Percentiles rank a stretch among this genome's conserved stretches.
Conservation (phyloP, 2,888 invertebrate species). For the Diachrysia chrysitis region DNA sequence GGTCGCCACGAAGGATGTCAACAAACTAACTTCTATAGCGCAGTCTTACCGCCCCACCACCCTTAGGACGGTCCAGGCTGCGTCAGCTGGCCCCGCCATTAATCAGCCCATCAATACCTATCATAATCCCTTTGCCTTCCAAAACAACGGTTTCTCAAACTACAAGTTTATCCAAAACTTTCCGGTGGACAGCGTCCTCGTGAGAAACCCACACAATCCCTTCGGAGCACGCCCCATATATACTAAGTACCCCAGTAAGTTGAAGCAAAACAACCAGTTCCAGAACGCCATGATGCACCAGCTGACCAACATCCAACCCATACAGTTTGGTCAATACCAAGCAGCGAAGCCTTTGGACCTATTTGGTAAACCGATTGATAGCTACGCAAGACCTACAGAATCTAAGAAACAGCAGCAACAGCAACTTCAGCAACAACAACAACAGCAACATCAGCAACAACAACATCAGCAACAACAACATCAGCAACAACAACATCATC, state of each 20-base stretch:
- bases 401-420: slow-evolving; percentile 63
- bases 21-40: slow-evolving; percentile 84
- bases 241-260: slow-evolving; percentile 78
- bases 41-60: slow-evolving; percentile 86
- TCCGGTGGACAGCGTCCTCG: slow-evolving; percentile 77
- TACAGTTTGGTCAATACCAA: slow-evolving; percentile 80
- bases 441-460: neutral
- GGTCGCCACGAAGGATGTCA: slow-evolving; percentile 76
- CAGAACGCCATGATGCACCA: slow-evolving; percentile 80
- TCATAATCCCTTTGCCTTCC: slow-evolving; percentile 81
- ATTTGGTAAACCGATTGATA: slow-evolving; percentile 78
- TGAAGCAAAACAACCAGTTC: slow-evolving; percentile 70
- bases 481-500: neutral
- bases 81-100: slow-evolving; percentile 65
- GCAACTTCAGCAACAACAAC: neutral
- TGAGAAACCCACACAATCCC: slow-evolving; percentile 81
- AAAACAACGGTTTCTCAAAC: slow-evolving; percentile 74
- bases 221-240: slow-evolving; percentile 78
- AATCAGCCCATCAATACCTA: slow-evolving; percentile 86
- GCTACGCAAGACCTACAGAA: slow-evolving; percentile 73
- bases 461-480: neutral
- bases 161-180: slow-evolving; percentile 84
- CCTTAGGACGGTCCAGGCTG: slow-evolving; percentile 72
- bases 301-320: slow-evolving; percentile 78
- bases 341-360: slow-evolving; percentile 76